A percentile compares a stretch with the other conserved stretches of the same genome.
Conservation (phyloP, 2,888 invertebrate genomes). For the Poecilus cupreus region DNA sequence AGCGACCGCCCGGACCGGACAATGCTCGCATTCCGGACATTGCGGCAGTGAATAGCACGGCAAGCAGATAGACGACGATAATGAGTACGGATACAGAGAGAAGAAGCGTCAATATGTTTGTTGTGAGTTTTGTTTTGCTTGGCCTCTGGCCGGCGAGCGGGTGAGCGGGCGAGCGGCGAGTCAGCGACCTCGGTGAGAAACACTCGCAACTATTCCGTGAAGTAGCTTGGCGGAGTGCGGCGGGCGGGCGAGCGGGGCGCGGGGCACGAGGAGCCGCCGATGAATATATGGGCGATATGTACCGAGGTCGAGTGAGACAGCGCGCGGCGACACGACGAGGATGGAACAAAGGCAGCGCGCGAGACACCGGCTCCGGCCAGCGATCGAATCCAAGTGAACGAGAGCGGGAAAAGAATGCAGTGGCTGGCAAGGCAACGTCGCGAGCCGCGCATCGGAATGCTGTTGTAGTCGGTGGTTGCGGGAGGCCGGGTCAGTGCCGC, state of each 20-base stretch:
- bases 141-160: slow-evolving; percentile 72
- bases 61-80: slow-evolving; percentile 59
- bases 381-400: slow-evolving; percentile 70
- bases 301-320: slow-evolving; percentile 64
- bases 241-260: slow-evolving; percentile 23
- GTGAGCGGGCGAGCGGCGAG: slow-evolving; percentile 72
- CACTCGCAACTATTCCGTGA: slow-evolving; percentile 61
- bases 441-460: slow-evolving; percentile 73
- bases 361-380: slow-evolving; percentile 68
- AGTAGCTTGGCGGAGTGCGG: slow-evolving; percentile 50
- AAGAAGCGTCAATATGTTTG: slow-evolving; percentile 67
- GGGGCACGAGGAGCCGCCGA: slow-evolving; percentile 29
- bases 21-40: slow-evolving; percentile 47
- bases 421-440: slow-evolving; percentile 49
- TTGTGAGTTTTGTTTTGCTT: slow-evolving; percentile 72
- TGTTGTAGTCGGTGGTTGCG: slow-evolving; percentile 74
- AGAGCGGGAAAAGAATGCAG: slow-evolving; percentile 70
- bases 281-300: slow-evolving; percentile 60
- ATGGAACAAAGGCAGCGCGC: slow-evolving; percentile 71
- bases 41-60: slow-evolving; percentile 25
- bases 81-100: slow-evolving; percentile 59
- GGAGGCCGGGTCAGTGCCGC: slow-evolving; percentile 68
- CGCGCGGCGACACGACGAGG: slow-evolving; percentile 71
- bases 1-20: background rate
- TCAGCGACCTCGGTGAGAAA: slow-evolving; percentile 73